Percentiles rank a stretch among this genome's conserved stretches.
phyloP scores from a whole-genome alignment of 2,797 vertebrate species.

The Hephaestus fuliginosus region DNA sequence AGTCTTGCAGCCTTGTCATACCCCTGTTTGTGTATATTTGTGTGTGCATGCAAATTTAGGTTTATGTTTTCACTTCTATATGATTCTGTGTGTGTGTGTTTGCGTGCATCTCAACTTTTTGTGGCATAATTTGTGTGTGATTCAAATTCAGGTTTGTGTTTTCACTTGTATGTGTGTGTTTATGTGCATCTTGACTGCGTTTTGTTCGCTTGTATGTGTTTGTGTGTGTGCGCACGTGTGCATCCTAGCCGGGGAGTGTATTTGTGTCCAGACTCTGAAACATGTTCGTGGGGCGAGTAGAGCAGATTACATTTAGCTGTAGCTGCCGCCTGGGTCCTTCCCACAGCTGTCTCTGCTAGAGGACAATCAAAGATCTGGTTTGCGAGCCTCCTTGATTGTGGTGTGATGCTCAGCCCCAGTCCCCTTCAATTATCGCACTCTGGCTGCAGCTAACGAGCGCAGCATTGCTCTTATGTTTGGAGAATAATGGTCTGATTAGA shows the following conservation, averaged over 20 bases:
- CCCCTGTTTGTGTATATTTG: slow-evolving; percentile 8
- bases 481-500: slow-evolving; percentile 69
- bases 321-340: slow-evolving; percentile 57
- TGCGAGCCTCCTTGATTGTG: slow-evolving; percentile 64
- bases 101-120: not conserved
- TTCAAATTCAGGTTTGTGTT: not conserved
- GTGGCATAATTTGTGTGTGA: not conserved
- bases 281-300: slow-evolving; percentile 43
- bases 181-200: not conserved
- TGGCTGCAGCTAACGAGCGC: slow-evolving; percentile 68
- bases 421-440: slow-evolving; percentile 69
- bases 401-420: slow-evolving; percentile 56
- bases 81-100: slow-evolving; percentile 3
- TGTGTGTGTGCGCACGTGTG: slow-evolving; percentile 17
- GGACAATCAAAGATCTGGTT: slow-evolving; percentile 68
- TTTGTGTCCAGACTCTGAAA: slow-evolving; percentile 45
- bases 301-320: slow-evolving; percentile 69
- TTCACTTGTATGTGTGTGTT: not conserved
- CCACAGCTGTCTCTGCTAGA: slow-evolving; percentile 71
- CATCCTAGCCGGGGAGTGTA: not conserved
- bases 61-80: not conserved
- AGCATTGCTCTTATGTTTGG: slow-evolving; percentile 55
- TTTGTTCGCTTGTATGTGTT: not conserved
- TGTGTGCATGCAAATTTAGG: slow-evolving; percentile 10
- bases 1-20: not conserved